phyloP scores from a whole-genome alignment of 2,888 invertebrate genomes.

The Dusona sp. region DNA sequence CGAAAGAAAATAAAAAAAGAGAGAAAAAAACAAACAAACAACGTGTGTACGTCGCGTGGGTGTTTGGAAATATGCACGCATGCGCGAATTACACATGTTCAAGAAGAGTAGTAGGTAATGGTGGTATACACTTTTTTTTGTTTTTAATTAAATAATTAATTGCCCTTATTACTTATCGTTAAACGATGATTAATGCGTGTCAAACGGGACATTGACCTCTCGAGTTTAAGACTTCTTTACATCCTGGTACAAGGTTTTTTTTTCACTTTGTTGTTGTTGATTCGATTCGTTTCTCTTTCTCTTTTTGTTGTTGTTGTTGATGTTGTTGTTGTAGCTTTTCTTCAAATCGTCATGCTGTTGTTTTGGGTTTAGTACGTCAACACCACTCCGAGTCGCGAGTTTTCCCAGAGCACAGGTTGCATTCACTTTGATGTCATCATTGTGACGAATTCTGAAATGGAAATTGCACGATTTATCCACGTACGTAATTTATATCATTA shows the following conservation, averaged over 20 bases:
- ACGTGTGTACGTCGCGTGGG: slow-evolving; percentile 56
- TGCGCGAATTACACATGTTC: slow-evolving; percentile 67
- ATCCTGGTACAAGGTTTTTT: slow-evolving; percentile 83
- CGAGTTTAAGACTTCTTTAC: slow-evolving; percentile 82
- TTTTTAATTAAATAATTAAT: slow-evolving; percentile 83
- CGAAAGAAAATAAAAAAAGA: slow-evolving; percentile 35
- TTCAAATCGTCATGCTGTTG: slow-evolving; percentile 86
- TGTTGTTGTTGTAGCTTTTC: slow-evolving; percentile 80
- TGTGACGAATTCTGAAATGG: slow-evolving; percentile 97
- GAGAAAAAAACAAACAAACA: slow-evolving; percentile 42
- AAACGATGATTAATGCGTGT: slow-evolving; percentile 84
- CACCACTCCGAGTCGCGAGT: slow-evolving; percentile 88
- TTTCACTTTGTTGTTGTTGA: slow-evolving; percentile 81
- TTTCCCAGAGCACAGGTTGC: slow-evolving; percentile 88
- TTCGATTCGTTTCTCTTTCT: slow-evolving; percentile 83
- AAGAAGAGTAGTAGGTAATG: slow-evolving; percentile 66
- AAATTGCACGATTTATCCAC: slow-evolving; percentile 75
- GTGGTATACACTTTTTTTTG: slow-evolving; percentile 79
- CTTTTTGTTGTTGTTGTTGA: slow-evolving; percentile 86
- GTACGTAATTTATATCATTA: background rate
- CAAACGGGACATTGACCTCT: slow-evolving; percentile 82
- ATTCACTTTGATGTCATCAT: slow-evolving; percentile 99
- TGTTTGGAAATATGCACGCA: slow-evolving; percentile 66
- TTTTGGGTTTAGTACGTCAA: slow-evolving; percentile 86
- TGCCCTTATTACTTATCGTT: slow-evolving; percentile 84